These are phyloP conservation scores for Steatocranus sp. DNA, from an alignment of 2,797 vertebrate genomes.

Conservation along the genomic window DNA sequence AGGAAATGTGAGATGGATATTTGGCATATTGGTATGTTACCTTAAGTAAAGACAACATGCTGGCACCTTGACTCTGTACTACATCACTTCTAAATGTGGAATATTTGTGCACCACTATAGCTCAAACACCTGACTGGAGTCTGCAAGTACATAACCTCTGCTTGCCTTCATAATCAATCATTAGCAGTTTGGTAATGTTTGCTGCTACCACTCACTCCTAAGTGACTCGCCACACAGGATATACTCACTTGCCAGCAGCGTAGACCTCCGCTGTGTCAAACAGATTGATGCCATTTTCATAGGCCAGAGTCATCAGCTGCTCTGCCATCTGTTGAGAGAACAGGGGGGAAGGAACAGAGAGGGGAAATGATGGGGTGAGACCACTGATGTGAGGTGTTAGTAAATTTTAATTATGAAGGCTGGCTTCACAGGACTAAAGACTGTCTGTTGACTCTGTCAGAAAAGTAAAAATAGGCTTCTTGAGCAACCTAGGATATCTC, in stretches of 20 bases:
- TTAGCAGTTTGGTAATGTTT: neutral
- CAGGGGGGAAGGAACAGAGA: slow-evolving; percentile 21
- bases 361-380: neutral
- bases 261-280: slow-evolving; percentile 99
- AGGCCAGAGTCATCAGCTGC: slow-evolving; percentile 97
- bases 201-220: neutral
- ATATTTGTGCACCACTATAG: neutral
- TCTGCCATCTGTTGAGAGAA: slow-evolving; percentile 89
- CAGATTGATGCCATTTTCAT: slow-evolving; percentile 99
- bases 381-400: slow-evolving; percentile 14
- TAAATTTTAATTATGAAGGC: slow-evolving; percentile 38
- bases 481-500: neutral
- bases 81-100: neutral
- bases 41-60: neutral
- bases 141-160: neutral
- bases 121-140: neutral
- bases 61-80: neutral
- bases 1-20: neutral
- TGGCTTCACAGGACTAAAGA: neutral
- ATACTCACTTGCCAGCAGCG: slow-evolving; percentile 95
- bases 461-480: slow-evolving; percentile 34
- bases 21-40: neutral
- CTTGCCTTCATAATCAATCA: neutral
- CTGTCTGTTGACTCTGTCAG: neutral
- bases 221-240: slow-evolving; percentile 24